phyloP scores from a whole-genome alignment of 2,113 vertebrate genomes.

The Nettapus auritus region DNA sequence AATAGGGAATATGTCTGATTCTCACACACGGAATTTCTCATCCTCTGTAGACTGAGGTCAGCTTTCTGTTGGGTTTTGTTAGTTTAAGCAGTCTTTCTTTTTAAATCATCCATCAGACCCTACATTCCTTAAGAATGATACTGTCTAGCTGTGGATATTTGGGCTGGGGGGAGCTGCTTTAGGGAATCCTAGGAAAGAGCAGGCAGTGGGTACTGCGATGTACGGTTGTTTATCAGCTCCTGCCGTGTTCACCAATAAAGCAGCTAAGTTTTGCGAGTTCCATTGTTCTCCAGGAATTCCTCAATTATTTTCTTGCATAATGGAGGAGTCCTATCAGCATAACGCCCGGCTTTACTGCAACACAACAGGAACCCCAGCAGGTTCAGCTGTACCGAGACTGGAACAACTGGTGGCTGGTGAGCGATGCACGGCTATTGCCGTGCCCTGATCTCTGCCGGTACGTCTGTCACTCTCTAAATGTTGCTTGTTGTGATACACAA shows the following conservation, averaged over 20 bases:
- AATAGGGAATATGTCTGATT: not conserved
- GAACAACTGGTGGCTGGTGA: not conserved
- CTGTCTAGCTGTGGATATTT: not conserved
- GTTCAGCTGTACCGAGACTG: not conserved
- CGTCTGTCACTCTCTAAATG: not conserved
- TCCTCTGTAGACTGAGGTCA: not conserved
- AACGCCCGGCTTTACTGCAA: not conserved
- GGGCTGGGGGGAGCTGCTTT: not conserved
- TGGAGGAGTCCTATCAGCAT: not conserved
- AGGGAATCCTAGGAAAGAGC: not conserved
- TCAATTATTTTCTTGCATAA: not conserved
- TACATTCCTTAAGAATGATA: not conserved
- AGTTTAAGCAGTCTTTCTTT: not conserved
- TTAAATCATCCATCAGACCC: not conserved
- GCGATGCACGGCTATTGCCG: accelerated
- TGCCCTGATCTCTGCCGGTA: not conserved
- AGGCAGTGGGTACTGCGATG: not conserved
- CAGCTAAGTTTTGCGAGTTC: not conserved
- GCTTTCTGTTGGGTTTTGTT: slow-evolving; percentile 16
- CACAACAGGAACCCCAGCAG: not conserved
- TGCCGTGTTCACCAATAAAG: not conserved
- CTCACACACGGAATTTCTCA: not conserved
- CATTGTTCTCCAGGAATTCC: not conserved
- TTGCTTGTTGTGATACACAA: not conserved
- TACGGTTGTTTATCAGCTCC: not conserved